Evolutionary conservation across 2,888 invertebrate species (phyloP).

Genomic region (Caenorhabditis japonica): DNA sequence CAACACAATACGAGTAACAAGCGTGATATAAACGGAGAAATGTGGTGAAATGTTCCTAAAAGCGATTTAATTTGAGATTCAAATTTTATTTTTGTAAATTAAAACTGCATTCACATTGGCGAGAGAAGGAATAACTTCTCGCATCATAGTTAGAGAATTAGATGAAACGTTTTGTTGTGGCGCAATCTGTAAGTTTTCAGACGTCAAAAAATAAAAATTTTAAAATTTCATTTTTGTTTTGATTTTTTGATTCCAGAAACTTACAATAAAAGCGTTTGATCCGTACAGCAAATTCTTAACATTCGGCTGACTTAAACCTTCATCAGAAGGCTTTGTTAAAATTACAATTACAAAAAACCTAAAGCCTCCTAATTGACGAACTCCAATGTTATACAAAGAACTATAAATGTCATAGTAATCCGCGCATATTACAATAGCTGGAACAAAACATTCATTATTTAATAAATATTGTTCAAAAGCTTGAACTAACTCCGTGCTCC

Average conservation of each 20-base stretch:
- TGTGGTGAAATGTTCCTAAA: conserved; percentile 27
- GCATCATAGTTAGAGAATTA: conserved; percentile 25
- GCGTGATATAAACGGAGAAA: conserved; percentile 44
- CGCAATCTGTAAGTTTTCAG: conserved; percentile 20
- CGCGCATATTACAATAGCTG: conserved; percentile 42
- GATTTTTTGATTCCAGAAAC: no score
- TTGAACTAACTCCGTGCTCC: conserved; percentile 14
- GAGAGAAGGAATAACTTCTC: conserved; percentile 11
- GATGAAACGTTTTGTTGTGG: conserved; percentile 16
- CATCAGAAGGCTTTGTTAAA: conserved; percentile 31
- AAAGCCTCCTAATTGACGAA: conserved; percentile 17
- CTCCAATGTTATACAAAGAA: conserved; percentile 17
- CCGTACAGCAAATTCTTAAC: conserved; percentile 36
- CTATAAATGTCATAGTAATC: conserved; percentile 41
- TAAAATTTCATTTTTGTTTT: no score
- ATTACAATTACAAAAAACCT: conserved; percentile 31
- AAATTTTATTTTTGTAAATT: background rate
- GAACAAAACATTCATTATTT: conserved; percentile 14
- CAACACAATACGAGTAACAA: conserved; percentile 50
- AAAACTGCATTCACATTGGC: conserved; percentile 12
- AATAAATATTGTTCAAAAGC: no score
- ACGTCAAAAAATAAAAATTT: background rate
- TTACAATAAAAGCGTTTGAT: conserved; percentile 34
- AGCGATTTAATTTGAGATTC: background rate
- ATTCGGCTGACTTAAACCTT: conserved; percentile 29